Evolutionary conservation across 2,113 vertebrate species (phyloP), one percentile per base, ranked within the genome.

Genomic region (Candoia aspera): DNA sequence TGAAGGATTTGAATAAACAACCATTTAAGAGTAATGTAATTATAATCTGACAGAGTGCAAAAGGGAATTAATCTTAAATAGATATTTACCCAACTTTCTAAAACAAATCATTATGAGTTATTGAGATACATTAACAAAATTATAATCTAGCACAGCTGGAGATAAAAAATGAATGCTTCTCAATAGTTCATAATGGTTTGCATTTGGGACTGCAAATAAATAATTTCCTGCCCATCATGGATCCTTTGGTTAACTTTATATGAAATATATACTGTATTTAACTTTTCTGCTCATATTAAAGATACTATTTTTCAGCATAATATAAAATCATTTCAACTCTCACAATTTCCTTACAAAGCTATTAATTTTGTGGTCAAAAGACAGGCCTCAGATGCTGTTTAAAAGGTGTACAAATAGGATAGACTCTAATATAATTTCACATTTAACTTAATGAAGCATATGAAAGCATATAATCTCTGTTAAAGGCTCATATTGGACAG

Each of bases 391-490:
- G 93, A 96, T 91, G 33, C 94, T 91, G 94, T 93, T 97, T 94
- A 96, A 97, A 89, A 97, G 92, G 92, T 96, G 8, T 94, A 92
- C 86, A 96, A 97, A 98, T 97, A n/a, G 96, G 93, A 95, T 96
- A 95, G 94, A 92, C 95, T 96, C 94, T 97, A 97, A 98, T 97
- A 93, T 92, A 97, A 97, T 98, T 98, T 97, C 92, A 90, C 97
- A 96, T 97, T 97, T 90, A 95, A 96, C 96, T 96, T 97, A 98
- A 98, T 97, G 96, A 97, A 96, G 95, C 96, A 92, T 95, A 92
- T 94, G 1, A 97, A 96, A 97, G 95, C 95, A 95, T 97, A 96
- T 97, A 97, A 97, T 94, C 94, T 96, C 94, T 96, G 95, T 97
- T 97, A 97, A 97, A 95, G 96, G 96, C 95, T 97, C 95, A 97